Percentiles rank a stretch among this genome's conserved stretches.
Evolutionary conservation across 1,140 invertebrate genomes (phyloP).

Genomic region (Babylonia areolata): DNA sequence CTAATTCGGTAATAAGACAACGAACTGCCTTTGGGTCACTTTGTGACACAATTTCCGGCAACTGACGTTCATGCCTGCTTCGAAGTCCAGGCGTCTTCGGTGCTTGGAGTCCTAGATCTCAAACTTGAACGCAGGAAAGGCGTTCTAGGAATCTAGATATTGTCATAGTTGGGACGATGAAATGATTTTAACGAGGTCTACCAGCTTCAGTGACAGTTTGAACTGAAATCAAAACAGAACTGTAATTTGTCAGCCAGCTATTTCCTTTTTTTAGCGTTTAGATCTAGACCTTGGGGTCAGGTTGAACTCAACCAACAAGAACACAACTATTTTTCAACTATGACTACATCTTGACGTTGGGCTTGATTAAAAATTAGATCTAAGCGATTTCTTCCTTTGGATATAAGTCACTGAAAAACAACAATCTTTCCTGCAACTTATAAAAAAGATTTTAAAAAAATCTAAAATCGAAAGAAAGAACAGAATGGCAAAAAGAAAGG

Average conservation of each 20-base stretch:
- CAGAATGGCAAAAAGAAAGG: not conserved
- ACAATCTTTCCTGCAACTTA: not conserved
- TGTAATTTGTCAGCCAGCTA: too few relatives aligned
- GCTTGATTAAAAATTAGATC: not conserved
- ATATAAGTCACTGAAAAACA: not conserved
- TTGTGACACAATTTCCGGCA: not conserved
- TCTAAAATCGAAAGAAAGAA: not conserved
- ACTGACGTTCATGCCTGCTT: not conserved
- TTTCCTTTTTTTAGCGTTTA: too few relatives aligned
- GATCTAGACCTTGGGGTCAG: too few relatives aligned
- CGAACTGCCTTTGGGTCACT: not conserved
- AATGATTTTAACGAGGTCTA: too few relatives aligned
- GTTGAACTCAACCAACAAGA: not conserved
- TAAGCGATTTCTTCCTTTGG: not conserved
- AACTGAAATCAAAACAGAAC: too few relatives aligned
- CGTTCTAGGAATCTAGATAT: too few relatives aligned
- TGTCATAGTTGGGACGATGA: too few relatives aligned
- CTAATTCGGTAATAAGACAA: too few relatives aligned
- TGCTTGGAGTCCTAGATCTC: not conserved
- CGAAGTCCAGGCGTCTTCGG: too few relatives aligned
- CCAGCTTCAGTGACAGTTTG: too few relatives aligned
- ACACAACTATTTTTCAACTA: not conserved
- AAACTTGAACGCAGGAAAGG: not conserved
- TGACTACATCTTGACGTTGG: not conserved
- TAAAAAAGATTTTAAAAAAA: not conserved